Base-by-base conservation (phyloP, 2,888 invertebrate species). In the Athetis lepigone region DNA sequence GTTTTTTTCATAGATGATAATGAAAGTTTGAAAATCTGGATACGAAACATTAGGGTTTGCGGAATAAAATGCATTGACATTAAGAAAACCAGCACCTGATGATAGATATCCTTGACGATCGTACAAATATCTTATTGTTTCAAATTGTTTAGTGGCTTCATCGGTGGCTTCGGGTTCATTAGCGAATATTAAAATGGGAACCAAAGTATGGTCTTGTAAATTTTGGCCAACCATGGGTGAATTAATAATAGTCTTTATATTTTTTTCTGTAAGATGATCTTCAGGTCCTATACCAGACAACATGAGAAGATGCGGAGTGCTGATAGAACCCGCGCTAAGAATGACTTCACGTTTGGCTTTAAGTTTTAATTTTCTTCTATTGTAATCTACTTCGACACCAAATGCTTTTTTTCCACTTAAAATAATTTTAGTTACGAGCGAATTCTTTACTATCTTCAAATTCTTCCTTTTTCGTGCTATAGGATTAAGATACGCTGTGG, bases 261-360 rank as follows among this genome's bases (percentile, higher is more conserved):
- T 58, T 6, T 62, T 60, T 9, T 7, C 16, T 43, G 6, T 7
- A 4, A 76, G 75, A 51, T 75, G 73, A 46, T 67, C 21, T 42
- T 49, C 43, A 2, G 77, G 75, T 25, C 79, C 79, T 29, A 79
- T 58, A 33, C 79, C 79, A 40, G 79, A 80, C 6, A 77, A 50
- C 77, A 80, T 79, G 8, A 79, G 46, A 5, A 79, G 23, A 16
- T 77, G 70, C 25, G 75, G 72, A 9, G 71, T 66, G 16, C 63
- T 58, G 25, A 76, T 42, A 8, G 77, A 37, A 40, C 72, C 79
- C 0, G 74, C 72, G 19, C 74, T 76, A 0, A 76, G 19, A 62
- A 77, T 68, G 1, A 81, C 69, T 62, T 80, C 75, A n/a, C 1
- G 29, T 19, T 42, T 66, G 37, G 72, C 65, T 13, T 56, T 52